These are phyloP conservation scores for Bursaphelenchus okinawaensis DNA, from an alignment of 2,888 invertebrate species.

Conservation along the genomic window DNA sequence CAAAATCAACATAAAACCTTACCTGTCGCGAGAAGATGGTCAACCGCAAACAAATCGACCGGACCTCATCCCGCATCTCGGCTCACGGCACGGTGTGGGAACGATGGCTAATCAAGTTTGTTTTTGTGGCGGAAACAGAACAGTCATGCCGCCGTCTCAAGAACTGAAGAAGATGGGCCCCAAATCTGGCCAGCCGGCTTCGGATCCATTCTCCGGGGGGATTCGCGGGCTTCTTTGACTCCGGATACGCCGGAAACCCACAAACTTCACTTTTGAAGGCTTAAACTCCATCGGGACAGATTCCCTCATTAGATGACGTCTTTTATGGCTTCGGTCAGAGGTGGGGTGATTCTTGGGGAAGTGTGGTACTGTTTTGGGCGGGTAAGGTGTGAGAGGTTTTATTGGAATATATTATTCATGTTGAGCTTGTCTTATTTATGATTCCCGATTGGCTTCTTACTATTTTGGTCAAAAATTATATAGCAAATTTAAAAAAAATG, in stretches of 20 bases:
- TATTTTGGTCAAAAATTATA: too few species aligned
- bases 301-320: neutral
- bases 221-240: neutral
- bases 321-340: too few species aligned
- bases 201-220: neutral
- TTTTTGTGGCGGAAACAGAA: neutral
- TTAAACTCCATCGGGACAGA: neutral
- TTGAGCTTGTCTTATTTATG: too few species aligned
- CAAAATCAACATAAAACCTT: too few species aligned
- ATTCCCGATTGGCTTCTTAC: too few species aligned
- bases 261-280: neutral
- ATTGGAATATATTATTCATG: too few species aligned
- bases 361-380: too few species aligned
- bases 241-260: neutral
- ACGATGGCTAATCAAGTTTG: too few species aligned
- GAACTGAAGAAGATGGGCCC: neutral
- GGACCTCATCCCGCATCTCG: constrained; percentile 51
- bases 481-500: too few species aligned
- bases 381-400: too few species aligned
- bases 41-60: constrained; percentile 49
- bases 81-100: too few species aligned
- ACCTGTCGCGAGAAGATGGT: constrained; percentile 47
- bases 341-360: too few species aligned
- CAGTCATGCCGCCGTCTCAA: neutral
- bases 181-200: neutral